Base-by-base conservation (phyloP, 2,113 vertebrate species). In the Dromas ardeola region DNA sequence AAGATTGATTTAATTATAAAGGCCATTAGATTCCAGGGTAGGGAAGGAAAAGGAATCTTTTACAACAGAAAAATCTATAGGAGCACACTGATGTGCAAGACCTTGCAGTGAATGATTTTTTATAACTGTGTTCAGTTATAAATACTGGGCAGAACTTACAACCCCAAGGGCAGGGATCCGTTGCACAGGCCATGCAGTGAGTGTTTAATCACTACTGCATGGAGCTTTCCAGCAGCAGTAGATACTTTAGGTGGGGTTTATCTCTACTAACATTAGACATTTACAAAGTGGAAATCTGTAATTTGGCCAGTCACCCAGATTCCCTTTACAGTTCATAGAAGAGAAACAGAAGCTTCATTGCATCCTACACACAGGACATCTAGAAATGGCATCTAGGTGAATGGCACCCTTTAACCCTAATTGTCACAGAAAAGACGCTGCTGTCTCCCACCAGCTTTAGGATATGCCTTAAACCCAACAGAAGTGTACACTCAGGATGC, bases 1-100 rank as follows among this genome's bases (percentile, higher is more conserved):
- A 95, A 91, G 76, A 95, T 1, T 72, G 81, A 94, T 95, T 94
- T 77, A 62, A 87, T 87, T 95, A 89, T 90, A 96, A 95, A 82
- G 53, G 78, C 67, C 62, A 91, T 91, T 94, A 93, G 56, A 91
- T 49, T 85, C 34, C 45, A 76, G 14, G 8, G 25, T 53, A 63
- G 12, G 38, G 49, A 81, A 94, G 45, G 45, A 79, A 97, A 94
- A 87, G 45, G 7, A 90, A 34, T 87, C 85, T 89, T 87, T 93
- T 56, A 91, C 40, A 53, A 73, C 15, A 90, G 70, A 86, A 93
- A 91, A 96, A 95, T 95, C 93, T 87, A 92, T 87, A 94, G 42
- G 52, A 87, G 25, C 36, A 86, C 58, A 59, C 19, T 89, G 47
- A 94, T 47, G 16, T 53, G n/a, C 53, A 88, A 86, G 71, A 85